Evolutionary conservation across 2,797 vertebrate species (phyloP), one percentile per base, ranked within the genome.

Genomic region (Hephaestus fuliginosus): DNA sequence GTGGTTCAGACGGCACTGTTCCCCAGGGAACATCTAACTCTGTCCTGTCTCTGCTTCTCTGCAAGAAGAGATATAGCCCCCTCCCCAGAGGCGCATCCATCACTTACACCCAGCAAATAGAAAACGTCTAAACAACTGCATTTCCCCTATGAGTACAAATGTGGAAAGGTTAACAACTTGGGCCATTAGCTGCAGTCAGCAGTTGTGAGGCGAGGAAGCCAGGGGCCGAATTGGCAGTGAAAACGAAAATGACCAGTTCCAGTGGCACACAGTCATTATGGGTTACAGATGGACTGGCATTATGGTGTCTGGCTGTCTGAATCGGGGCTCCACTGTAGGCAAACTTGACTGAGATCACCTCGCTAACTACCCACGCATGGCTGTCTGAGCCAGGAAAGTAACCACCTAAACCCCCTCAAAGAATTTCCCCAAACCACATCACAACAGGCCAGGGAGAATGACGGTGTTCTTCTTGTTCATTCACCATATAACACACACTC

Each of bases 261-360:
- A 92, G 78, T 89, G 91, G 88, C 89, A 94, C 89, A 91, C 91
- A 66, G 90, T 94, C 87, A 94, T 94, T 94, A 92, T 89, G 90
- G 94, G 88, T 92, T 91, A 87, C 89, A 93, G 89, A 92, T 90
- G 90, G 90, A 90, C 91, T 91, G 93, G 90, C 91, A 94, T 95
- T 94, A 95, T 91, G 91, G 92, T 93, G 94, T 94, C 93, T 94
- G 93, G 91, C 90, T 86, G 90, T 93, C 92, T 94, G 91, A 91
- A 91, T 85, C 65, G 79, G 88, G 91, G 88, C 91, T 92, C 90
- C 89, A 86, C 87, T 88, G 84, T 76, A 92, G 90, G 88, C 89
- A 94, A 93, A 89, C 86, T 88, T 81, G 87, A 92, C 92, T 93
- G 88, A 94, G 91, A 93, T 95, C 92, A 95, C 91, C 90, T 93